Evolutionary conservation across 2,113 vertebrate species (phyloP).

Genomic region (Tragulus kanchil): DNA sequence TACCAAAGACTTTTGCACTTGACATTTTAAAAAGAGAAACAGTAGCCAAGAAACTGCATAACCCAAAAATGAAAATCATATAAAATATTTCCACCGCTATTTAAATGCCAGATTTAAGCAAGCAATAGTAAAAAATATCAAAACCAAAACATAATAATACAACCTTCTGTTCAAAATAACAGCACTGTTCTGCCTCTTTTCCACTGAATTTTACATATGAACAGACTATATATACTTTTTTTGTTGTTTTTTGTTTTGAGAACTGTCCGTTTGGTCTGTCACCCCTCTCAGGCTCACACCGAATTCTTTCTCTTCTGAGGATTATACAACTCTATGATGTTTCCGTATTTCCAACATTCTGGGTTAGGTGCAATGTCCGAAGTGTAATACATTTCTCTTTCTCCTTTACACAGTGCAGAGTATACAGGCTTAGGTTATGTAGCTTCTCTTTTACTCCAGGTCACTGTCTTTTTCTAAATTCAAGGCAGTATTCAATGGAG

Average conservation of each 20-base stretch:
- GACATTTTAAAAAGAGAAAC: slow-evolving; percentile 83
- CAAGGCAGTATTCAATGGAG: slow-evolving; percentile 86
- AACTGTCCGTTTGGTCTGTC: slow-evolving; percentile 94
- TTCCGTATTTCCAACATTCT: slow-evolving; percentile 80
- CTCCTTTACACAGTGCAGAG: slow-evolving; percentile 96
- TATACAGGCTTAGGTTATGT: slow-evolving; percentile 91
- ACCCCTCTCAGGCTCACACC: slow-evolving; percentile 79
- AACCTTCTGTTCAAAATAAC: slow-evolving; percentile 90
- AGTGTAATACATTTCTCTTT: slow-evolving; percentile 90
- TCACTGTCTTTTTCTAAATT: slow-evolving; percentile 87
- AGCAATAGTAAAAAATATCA: slow-evolving; percentile 88
- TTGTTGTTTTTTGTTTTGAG: slow-evolving; percentile 80
- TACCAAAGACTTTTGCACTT: slow-evolving; percentile 84
- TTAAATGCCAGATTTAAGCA: slow-evolving; percentile 90
- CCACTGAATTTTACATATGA: slow-evolving; percentile 90
- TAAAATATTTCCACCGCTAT: slow-evolving; percentile 90
- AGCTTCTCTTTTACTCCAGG: slow-evolving; percentile 89
- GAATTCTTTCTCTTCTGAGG: slow-evolving; percentile 84
- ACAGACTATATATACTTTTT: slow-evolving; percentile 90
- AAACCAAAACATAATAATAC: slow-evolving; percentile 79
- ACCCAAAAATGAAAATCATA: slow-evolving; percentile 87
- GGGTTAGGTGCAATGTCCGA: slow-evolving; percentile 89
- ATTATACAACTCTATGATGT: slow-evolving; percentile 82
- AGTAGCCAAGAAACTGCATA: slow-evolving; percentile 89
- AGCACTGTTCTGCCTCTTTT: slow-evolving; percentile 88